Evolutionary conservation across 2,113 vertebrate genomes (phyloP), one percentile per base, ranked within the genome.

Genomic region (Naja naja): DNA sequence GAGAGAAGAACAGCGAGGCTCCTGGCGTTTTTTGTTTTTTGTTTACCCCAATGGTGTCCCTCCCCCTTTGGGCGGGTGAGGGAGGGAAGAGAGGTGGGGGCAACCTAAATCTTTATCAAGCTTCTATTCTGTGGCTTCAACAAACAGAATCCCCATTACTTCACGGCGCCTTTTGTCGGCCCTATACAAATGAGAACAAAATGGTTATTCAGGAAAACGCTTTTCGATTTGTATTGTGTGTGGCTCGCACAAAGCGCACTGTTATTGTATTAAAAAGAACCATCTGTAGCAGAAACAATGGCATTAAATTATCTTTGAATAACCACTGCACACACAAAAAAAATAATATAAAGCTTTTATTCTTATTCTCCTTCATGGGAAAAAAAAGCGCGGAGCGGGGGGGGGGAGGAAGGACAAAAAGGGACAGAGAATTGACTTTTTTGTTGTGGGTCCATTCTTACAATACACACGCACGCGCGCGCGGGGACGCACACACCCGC

Each of bases 221-320:
- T 99, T 93, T 99, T 99, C 99, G 99, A 99, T 99, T 99, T 98
- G 99, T 99, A 99, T 99, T 99, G 99, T 99, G 99, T 98, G 98
- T 98, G 98, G 98, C 98, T 98, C 98, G 98, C 99, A 99, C 99
- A 99, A 99, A 99, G 99, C 99, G 98, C 98, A 97, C 98, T 98
- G 99, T 99, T 99, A 99, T 99, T 99, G 99, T 99, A 99, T 99
- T 99, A 99, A 99, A 99, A 99, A 99, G 99, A 99, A 99, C 99
- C 99, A 99, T 99, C 99, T 99, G 99, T 99, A 99, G 98, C 98
- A 99, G 99, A 99, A 99, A 99, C 99, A 99, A 99, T 99, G 98
- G 99, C 99, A 99, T 99, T 98, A 99, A 99, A 99, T 99, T 99
- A 99, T 99, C 99, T 99, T 98, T 99, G 99, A 99, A 99, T 99